Conservation (phyloP, 2,113 vertebrate species). For the Centropus unirufus region DNA sequence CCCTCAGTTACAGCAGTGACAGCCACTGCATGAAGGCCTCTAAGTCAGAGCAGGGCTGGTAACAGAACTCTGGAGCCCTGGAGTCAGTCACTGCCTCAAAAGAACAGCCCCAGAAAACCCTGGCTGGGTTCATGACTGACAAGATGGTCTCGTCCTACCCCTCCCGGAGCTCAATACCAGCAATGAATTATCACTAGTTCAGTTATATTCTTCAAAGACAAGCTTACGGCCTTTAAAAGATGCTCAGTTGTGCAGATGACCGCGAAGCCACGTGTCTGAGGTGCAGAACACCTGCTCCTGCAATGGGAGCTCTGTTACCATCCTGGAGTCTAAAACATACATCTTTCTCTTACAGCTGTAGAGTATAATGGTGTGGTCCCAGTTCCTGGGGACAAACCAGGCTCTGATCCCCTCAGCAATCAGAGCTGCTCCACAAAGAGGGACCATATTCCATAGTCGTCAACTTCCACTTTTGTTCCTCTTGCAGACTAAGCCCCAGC, state of each 20-base stretch:
- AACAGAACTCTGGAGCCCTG: background rate
- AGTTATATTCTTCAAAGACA: background rate
- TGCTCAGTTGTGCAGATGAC: background rate
- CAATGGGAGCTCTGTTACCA: background rate
- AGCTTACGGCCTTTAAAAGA: background rate
- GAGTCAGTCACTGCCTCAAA: background rate
- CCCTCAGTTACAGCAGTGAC: background rate
- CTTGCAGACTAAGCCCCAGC: background rate
- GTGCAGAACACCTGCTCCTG: background rate
- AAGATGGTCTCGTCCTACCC: background rate
- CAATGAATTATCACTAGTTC: background rate
- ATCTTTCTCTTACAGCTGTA: background rate
- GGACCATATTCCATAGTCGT: background rate
- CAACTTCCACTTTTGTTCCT: background rate
- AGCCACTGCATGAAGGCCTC: background rate
- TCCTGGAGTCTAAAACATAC: background rate
- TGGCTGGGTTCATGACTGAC: background rate
- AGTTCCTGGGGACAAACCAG: background rate
- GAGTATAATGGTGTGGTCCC: background rate
- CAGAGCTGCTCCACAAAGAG: background rate
- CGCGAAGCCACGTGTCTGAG: fast-evolving
- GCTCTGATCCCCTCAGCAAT: background rate
- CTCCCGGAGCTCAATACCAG: background rate
- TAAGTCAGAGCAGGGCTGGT: background rate
- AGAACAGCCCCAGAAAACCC: background rate